Evolutionary conservation across 2,888 invertebrate genomes (phyloP), one percentile per base, ranked within the genome.

Genomic region (Oscheius sp.): DNA sequence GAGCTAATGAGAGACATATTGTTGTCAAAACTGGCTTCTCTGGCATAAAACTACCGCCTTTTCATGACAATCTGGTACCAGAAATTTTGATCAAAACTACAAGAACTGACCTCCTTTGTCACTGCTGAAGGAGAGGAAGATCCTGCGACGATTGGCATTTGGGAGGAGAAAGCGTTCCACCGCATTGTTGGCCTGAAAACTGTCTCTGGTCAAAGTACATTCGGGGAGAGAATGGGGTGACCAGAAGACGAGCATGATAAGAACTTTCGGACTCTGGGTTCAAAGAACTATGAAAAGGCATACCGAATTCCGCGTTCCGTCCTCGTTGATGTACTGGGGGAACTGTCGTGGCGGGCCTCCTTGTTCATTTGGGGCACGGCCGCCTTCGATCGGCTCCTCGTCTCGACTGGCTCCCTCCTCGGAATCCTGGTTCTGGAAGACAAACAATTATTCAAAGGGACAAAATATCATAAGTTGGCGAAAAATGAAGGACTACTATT

Each of bases 121-220:
- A 11, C 37, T 21, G 29, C 58, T 62, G 70, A 76, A 82, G n/a
- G 80, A 79, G 0, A 82, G 58, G 76, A 78, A 82, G 51, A 82
- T 70, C n/a, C 75, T 74, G 13, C 82, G 60, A 59, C 75, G 73
- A 33, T 75, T 37, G 1, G 82, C 79, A n/a, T 80, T 79, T 32
- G 80, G 77, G 13, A 82, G 32, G 3, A 82, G 59, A 51, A 75
- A 82, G 2, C 75, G 62, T 42, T 82, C 82, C 2, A 66, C 73
- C 21, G 66, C 59, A 4, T 76, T 76, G 37, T 78, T 81, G 0
- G 81, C 74, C 81, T 81, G 73, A 70, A 79, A 75, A 37, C 11
- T 21, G 13, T n/a, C 1, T 65, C 9, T 3, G 42, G 4, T 42
- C 47, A 63, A 63, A 60, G 32, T 60, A 33, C 33, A 29, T 32